Conservation (phyloP, 2,797 vertebrate genomes). For the Sternarchorhynchus goeldii region DNA sequence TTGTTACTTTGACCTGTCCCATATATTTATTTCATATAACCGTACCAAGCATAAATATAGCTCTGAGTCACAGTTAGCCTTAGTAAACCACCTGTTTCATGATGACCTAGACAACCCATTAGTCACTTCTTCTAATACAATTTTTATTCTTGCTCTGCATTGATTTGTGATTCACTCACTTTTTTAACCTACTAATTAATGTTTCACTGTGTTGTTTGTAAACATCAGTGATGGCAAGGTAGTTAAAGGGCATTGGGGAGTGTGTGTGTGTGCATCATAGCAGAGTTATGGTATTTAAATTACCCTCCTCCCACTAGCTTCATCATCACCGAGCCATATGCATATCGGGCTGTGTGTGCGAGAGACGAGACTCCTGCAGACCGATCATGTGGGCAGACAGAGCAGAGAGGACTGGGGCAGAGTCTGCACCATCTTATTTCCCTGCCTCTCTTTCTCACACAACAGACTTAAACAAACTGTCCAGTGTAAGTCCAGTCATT, state of each 20-base stretch:
- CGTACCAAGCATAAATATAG: slow-evolving; percentile 63
- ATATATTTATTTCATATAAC: slow-evolving; percentile 60
- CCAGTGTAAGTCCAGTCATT: slow-evolving; percentile 2
- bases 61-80: slow-evolving; percentile 53
- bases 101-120: slow-evolving; percentile 38
- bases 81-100: slow-evolving; percentile 23
- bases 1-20: slow-evolving; percentile 67
- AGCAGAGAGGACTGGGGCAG: neutral
- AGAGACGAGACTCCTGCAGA: neutral
- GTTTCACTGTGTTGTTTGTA: slow-evolving; percentile 33
- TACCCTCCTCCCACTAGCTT: slow-evolving; percentile 24
- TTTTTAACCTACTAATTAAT: slow-evolving; percentile 42
- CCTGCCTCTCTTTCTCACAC: neutral
- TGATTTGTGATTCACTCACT: slow-evolving; percentile 21
- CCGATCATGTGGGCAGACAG: too few relatives aligned
- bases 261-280: slow-evolving; percentile 18
- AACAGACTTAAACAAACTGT: neutral
- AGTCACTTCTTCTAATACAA: slow-evolving; percentile 14
- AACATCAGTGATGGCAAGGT: slow-evolving; percentile 31
- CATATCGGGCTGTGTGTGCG: slow-evolving; percentile 23
- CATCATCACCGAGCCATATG: slow-evolving; percentile 32
- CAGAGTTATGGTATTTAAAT: slow-evolving; percentile 52
- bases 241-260: slow-evolving; percentile 30
- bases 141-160: slow-evolving; percentile 42
- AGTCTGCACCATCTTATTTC: neutral